Percentiles rank a stretch among this genome's conserved stretches.
phyloP scores from a whole-genome alignment of 1,140 invertebrate genomes.

The Drosophila bocqueti region DNA sequence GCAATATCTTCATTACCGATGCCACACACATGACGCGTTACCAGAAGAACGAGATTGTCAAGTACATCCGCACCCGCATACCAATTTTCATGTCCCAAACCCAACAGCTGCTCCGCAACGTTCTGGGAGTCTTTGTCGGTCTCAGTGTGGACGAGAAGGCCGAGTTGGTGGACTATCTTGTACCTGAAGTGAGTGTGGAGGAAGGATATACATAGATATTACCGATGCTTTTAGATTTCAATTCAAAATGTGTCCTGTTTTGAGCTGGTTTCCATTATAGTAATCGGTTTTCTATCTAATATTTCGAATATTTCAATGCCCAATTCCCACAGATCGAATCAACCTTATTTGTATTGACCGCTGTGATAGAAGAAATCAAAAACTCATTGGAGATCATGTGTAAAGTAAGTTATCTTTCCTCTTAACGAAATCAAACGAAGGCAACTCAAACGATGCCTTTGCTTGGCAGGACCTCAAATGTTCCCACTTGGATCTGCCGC shows the following conservation, averaged over 20 bases:
- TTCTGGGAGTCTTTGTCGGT: slow-evolving; percentile 87
- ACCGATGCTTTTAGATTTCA: neutral
- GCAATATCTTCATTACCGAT: slow-evolving; percentile 87
- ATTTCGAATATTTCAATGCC: neutral
- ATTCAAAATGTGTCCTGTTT: neutral
- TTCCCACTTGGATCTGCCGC: slow-evolving; percentile 69
- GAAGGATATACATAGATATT: neutral
- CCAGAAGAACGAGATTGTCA: slow-evolving; percentile 89
- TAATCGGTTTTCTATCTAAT: neutral
- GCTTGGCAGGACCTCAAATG: slow-evolving; percentile 68
- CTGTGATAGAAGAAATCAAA: slow-evolving; percentile 84
- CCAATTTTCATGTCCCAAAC: slow-evolving; percentile 88
- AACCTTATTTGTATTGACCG: slow-evolving; percentile 75
- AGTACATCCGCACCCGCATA: slow-evolving; percentile 88
- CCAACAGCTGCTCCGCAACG: slow-evolving; percentile 87
- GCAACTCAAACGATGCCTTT: no score
- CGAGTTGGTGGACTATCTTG: slow-evolving; percentile 88
- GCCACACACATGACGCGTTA: slow-evolving; percentile 86
- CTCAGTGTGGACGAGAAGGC: slow-evolving; percentile 86
- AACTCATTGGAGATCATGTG: slow-evolving; percentile 81
- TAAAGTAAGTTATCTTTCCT: slow-evolving; percentile 54
- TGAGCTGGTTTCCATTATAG: neutral
- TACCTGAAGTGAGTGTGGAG: slow-evolving; percentile 86
- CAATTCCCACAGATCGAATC: slow-evolving; percentile 67
- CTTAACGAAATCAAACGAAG: no score